phyloP scores from a whole-genome alignment of 2,888 invertebrate genomes.

The Kryphioiulus occultus region DNA sequence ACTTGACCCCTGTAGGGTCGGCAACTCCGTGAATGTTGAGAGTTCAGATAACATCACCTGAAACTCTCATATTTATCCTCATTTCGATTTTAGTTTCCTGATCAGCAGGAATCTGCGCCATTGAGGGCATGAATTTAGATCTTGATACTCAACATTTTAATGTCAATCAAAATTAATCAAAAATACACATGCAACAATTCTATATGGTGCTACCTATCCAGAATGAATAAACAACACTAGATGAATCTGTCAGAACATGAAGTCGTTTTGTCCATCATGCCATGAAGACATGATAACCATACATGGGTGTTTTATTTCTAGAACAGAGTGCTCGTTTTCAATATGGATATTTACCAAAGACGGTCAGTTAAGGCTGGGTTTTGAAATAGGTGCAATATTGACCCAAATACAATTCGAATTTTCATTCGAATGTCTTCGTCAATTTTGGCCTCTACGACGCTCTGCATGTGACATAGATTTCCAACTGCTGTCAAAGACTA shows the following conservation, averaged over 20 bases:
- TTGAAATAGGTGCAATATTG: conserved; percentile 16
- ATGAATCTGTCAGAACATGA: too few species aligned
- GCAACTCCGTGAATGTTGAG: neutral
- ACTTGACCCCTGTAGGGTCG: conserved; percentile 8
- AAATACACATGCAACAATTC: neutral
- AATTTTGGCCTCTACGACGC: too few species aligned
- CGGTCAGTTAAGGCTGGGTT: neutral
- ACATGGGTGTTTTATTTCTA: neutral
- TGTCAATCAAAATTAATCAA: neutral
- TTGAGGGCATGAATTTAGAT: neutral
- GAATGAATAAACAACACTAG: too few species aligned
- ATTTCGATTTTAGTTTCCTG: conserved; percentile 17
- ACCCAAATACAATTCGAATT: conserved; percentile 35
- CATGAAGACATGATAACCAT: neutral
- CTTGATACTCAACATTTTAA: neutral
- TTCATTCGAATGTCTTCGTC: neutral
- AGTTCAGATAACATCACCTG: neutral
- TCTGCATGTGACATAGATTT: too few species aligned
- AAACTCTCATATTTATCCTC: conserved; percentile 8
- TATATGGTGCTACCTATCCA: too few species aligned
- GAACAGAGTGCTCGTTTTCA: conserved; percentile 1
- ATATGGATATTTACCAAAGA: neutral
- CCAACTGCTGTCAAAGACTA: too few species aligned
- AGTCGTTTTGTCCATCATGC: too few species aligned
- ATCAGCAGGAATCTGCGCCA: neutral